A percentile compares a stretch with the other conserved stretches of the same genome.
Conservation (phyloP, 2,888 invertebrate genomes). For the Lottia scabra region DNA sequence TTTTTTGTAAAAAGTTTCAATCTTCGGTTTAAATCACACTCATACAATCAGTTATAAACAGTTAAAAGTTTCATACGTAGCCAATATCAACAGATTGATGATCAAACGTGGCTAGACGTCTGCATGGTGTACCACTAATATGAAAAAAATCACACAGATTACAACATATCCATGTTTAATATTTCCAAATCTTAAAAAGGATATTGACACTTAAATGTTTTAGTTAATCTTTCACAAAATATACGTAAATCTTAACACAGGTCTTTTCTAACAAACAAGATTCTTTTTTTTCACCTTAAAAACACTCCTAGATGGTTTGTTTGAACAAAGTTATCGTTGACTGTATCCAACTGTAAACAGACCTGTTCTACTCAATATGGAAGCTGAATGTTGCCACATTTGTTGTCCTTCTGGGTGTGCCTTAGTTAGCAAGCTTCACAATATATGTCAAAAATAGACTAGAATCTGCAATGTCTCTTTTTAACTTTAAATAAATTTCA, state of each 20-base stretch:
- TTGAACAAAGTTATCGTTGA: not conserved
- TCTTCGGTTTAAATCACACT: no score
- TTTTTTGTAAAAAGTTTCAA: no score
- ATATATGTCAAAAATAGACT: not conserved
- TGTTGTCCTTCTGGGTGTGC: constrained; percentile 3
- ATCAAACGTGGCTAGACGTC: no score
- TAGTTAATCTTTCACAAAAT: not conserved
- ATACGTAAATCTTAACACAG: constrained; percentile 1
- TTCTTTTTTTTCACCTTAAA: constrained; percentile 1
- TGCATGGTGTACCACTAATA: no score
- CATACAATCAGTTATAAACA: no score
- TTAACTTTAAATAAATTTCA: no score
- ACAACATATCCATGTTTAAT: no score
- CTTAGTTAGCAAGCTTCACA: not conserved
- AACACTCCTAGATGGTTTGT: constrained; percentile 1
- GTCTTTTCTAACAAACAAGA: not conserved
- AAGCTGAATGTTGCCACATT: not conserved
- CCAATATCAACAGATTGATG: no score
- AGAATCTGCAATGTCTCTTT: no score
- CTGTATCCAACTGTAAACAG: not conserved
- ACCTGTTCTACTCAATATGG: not conserved
- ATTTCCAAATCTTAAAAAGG: no score
- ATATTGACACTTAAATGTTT: not conserved
- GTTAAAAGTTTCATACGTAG: no score
- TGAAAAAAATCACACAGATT: no score